These are phyloP conservation scores for Microcebus murinus DNA, from an alignment of 2,113 vertebrate species.

Conservation along the genomic window DNA sequence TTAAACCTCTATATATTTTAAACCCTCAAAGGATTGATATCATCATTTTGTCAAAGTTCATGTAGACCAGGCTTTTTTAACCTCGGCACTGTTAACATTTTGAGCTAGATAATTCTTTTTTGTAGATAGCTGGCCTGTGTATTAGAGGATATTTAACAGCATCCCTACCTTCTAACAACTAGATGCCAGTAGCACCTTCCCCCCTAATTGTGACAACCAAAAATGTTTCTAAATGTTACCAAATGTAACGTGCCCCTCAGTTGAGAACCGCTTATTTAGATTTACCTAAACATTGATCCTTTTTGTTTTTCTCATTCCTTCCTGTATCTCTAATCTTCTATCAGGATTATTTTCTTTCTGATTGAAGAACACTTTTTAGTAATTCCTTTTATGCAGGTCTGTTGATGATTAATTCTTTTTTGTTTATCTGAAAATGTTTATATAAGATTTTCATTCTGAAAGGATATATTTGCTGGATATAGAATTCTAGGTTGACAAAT, in stretches of 20 bases:
- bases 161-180: neutral
- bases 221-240: neutral
- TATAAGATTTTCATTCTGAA: slow-evolving; percentile 33
- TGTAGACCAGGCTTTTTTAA: neutral
- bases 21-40: neutral
- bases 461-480: neutral
- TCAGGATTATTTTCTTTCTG: slow-evolving; percentile 3
- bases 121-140: neutral
- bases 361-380: neutral
- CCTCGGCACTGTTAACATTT: neutral
- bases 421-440: slow-evolving; percentile 38
- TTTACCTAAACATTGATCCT: neutral
- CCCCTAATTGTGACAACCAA: neutral
- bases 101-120: neutral
- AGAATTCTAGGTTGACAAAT: neutral
- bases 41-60: neutral
- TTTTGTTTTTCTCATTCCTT: neutral
- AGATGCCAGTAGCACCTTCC: neutral
- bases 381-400: neutral
- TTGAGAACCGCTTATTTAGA: neutral
- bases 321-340: neutral
- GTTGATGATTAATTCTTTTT: slow-evolving; percentile 25
- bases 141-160: neutral
- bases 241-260: neutral
- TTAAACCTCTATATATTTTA: neutral